phyloP scores from a whole-genome alignment of 2,113 vertebrate genomes.

The Phrynocephalus versicolor region DNA sequence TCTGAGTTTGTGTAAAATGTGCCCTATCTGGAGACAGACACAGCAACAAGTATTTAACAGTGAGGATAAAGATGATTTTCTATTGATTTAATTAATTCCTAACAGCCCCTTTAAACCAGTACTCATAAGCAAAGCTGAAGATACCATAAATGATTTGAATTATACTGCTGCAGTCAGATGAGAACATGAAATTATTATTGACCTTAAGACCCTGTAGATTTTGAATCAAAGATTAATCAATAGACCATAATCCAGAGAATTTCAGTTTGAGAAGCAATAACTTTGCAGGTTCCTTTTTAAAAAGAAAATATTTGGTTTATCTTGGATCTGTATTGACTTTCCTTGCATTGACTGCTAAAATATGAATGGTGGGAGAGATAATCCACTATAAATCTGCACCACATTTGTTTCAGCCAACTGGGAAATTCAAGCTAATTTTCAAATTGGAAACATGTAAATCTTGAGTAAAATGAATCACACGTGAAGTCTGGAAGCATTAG shows the following conservation, averaged over 20 bases:
- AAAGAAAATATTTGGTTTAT: constrained; percentile 1
- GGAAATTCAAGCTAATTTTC: neutral
- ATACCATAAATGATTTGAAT: neutral
- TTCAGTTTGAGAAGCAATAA: neutral
- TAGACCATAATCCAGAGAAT: neutral
- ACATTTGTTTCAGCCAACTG: neutral
- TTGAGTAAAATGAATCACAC: neutral
- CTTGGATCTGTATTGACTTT: neutral
- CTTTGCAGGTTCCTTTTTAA: neutral
- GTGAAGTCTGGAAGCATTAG: neutral
- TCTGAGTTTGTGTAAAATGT: constrained; percentile 17
- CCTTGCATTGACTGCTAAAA: neutral
- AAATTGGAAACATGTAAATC: neutral
- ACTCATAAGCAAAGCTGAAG: constrained; percentile 17
- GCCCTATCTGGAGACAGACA: neutral
- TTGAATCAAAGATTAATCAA: constrained; percentile 13
- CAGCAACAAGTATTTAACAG: neutral
- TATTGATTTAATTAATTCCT: neutral
- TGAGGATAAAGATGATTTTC: neutral
- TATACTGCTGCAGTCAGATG: neutral
- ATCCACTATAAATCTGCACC: neutral
- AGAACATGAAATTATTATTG: constrained; percentile 15
- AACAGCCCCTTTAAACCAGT: neutral
- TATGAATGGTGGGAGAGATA: neutral
- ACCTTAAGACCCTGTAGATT: constrained; percentile 12